These are phyloP conservation scores for Phasianus colchicus DNA, from an alignment of 2,113 vertebrate species.

Conservation along the genomic window DNA sequence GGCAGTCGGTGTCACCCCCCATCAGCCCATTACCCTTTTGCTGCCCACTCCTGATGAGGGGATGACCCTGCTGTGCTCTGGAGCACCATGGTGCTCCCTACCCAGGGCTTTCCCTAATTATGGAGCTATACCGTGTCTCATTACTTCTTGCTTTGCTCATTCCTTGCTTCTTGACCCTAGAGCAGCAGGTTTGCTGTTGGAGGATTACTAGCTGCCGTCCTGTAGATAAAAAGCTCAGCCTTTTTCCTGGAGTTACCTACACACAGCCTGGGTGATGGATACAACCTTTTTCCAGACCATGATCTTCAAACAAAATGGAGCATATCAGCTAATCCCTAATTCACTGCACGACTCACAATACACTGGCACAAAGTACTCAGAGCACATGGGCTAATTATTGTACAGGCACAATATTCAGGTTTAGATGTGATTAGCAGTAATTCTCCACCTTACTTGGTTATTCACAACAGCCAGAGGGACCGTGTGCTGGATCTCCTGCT, in stretches of 20 bases:
- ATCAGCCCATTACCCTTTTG: not conserved
- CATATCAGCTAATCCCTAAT: too few species aligned
- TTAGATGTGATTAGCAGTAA: not conserved
- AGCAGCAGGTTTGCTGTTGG: not conserved
- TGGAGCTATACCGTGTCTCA: fast-evolving
- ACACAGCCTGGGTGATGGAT: not conserved
- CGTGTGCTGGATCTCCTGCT: not conserved
- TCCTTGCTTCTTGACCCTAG: not conserved
- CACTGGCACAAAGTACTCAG: not conserved
- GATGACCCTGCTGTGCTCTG: fast-evolving
- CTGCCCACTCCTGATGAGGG: not conserved
- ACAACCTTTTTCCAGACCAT: not conserved
- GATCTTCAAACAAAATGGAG: not conserved
- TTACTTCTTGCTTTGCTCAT: not conserved
- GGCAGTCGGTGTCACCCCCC: not conserved
- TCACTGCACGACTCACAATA: fast-evolving
- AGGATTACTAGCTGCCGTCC: not conserved
- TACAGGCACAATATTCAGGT: not conserved
- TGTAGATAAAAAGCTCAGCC: not conserved
- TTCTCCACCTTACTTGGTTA: not conserved
- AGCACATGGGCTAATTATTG: not conserved
- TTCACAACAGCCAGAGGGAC: not conserved
- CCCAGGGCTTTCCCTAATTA: not conserved
- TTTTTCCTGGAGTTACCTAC: not conserved
- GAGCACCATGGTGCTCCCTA: not conserved